Evolutionary conservation across 2,797 vertebrate genomes (phyloP).

Genomic region (Falco naumanni): DNA sequence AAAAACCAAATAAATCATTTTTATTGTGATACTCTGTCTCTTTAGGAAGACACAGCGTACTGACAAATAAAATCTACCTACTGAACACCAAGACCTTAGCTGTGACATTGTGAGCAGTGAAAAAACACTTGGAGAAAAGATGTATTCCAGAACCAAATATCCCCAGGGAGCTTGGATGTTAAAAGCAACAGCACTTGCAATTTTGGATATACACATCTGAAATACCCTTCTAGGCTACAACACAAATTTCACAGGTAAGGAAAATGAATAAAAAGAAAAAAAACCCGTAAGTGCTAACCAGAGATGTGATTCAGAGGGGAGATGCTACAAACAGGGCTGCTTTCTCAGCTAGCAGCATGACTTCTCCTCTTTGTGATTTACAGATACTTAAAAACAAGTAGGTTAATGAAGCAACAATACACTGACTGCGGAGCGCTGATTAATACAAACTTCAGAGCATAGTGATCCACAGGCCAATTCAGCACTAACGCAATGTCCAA

Average conservation of each 20-base stretch:
- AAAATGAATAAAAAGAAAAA: neutral
- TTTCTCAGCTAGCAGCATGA: slow-evolving; percentile 60
- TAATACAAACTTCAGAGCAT: slow-evolving; percentile 51
- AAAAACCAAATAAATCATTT: slow-evolving; percentile 20
- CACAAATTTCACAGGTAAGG: neutral
- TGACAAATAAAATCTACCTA: slow-evolving; percentile 56
- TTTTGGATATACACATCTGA: slow-evolving; percentile 47
- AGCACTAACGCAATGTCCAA: neutral
- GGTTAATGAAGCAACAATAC: slow-evolving; percentile 70
- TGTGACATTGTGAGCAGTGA: slow-evolving; percentile 37
- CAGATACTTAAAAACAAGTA: slow-evolving; percentile 70
- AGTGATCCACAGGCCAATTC: slow-evolving; percentile 13
- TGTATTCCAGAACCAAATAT: slow-evolving; percentile 58
- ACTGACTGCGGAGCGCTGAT: slow-evolving; percentile 54
- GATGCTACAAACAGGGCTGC: slow-evolving; percentile 36
- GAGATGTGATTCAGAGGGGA: neutral
- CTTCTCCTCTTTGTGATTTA: slow-evolving; percentile 64
- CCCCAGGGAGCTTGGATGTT: slow-evolving; percentile 30
- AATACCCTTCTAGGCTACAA: neutral
- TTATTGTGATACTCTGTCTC: slow-evolving; percentile 1
- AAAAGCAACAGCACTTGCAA: slow-evolving; percentile 43
- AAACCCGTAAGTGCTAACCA: neutral
- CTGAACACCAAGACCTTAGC: slow-evolving; percentile 27
- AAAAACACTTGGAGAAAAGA: slow-evolving; percentile 55
- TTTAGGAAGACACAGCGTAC: neutral